These are phyloP conservation scores for Ascidia mentula DNA, from an alignment of 23 tunicate genomes.

Conservation along the genomic window DNA sequence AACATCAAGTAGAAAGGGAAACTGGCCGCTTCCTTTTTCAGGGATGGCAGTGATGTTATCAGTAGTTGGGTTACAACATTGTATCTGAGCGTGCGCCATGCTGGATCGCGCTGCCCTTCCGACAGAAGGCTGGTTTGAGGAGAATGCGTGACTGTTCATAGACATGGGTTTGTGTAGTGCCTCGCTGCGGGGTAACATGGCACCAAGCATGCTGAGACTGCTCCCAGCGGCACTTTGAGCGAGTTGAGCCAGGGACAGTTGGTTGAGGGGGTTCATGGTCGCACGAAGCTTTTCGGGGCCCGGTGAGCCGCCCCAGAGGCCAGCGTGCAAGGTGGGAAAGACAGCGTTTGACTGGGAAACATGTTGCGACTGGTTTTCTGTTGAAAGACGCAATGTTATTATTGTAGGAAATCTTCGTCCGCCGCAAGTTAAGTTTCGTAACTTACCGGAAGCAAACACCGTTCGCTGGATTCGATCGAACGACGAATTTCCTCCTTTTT, in stretches of 20 bases:
- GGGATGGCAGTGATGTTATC: slow-evolving; percentile 29
- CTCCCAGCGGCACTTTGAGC: not conserved
- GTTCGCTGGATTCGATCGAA: not conserved
- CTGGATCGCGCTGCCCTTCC: slow-evolving; percentile 3
- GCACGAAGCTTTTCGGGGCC: not conserved
- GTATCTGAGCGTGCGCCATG: slow-evolving; percentile 67
- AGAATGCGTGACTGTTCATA: not conserved
- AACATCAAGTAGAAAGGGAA: slow-evolving; percentile 41
- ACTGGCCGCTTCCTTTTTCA: slow-evolving; percentile 15
- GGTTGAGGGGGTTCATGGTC: not conserved
- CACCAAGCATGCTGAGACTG: not conserved
- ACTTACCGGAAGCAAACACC: not conserved
- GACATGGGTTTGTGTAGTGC: not conserved
- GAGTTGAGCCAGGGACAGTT: not conserved
- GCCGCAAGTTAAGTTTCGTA: not conserved
- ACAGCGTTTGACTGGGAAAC: not conserved
- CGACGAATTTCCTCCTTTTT: not conserved
- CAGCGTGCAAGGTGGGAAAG: not conserved
- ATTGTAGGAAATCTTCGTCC: not conserved
- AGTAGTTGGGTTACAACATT: slow-evolving; percentile 70
- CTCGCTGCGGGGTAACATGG: not conserved
- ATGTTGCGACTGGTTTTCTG: not conserved
- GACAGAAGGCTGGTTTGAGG: not conserved
- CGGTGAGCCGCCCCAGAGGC: not conserved
- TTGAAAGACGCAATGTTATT: too few relatives aligned